phyloP scores from a whole-genome alignment of 92 coral and sea anemone species.

The Galaxea fascicularis region DNA sequence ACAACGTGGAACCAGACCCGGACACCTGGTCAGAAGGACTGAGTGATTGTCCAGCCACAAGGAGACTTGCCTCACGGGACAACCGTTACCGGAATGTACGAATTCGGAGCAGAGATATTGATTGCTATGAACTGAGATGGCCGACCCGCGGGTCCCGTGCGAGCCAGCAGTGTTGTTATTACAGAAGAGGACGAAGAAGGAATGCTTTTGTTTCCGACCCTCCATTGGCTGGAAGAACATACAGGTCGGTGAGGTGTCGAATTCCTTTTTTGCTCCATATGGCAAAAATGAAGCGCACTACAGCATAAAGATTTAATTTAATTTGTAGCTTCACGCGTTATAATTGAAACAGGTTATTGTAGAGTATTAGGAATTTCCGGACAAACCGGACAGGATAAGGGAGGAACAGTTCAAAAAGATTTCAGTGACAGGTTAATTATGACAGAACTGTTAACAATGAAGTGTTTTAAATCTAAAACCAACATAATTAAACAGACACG shows the following conservation, averaged over 20 bases:
- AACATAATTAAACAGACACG: no score
- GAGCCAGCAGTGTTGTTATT: constrained; percentile 65
- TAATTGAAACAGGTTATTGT: no score
- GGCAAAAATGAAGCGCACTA: no score
- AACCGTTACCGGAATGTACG: constrained; percentile 28
- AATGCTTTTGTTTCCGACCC: constrained; percentile 53
- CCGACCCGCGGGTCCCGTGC: constrained; percentile 21
- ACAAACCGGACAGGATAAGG: no score
- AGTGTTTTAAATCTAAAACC: no score
- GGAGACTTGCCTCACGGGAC: not conserved
- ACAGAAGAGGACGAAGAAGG: constrained; percentile 11
- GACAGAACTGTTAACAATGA: no score
- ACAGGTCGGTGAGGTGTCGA: constrained; percentile 35
- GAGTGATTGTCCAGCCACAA: constrained; percentile 56
- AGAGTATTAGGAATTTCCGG: no score
- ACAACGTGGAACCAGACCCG: constrained; percentile 43
- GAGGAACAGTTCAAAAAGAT: no score
- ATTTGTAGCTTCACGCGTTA: no score
- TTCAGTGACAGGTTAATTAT: no score
- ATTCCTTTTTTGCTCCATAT: not conserved
- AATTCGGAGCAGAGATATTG: not conserved
- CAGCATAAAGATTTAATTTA: no score
- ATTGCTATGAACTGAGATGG: constrained; percentile 45
- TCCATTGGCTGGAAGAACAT: constrained; percentile 59
- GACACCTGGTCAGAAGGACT: constrained; percentile 43